Base-by-base conservation (phyloP, 1,140 invertebrate genomes). In the Heliconius hermathena region DNA sequence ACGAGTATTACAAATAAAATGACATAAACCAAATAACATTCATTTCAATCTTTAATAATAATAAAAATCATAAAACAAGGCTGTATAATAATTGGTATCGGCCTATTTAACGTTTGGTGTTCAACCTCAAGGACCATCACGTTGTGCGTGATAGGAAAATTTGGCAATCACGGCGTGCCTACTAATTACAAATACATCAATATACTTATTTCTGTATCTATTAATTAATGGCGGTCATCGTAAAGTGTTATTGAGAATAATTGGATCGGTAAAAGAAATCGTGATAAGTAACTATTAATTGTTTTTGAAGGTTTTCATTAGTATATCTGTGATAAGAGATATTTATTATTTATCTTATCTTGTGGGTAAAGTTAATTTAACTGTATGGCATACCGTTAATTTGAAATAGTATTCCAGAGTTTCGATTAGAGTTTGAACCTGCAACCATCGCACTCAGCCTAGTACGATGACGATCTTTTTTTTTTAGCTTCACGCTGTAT, bases 91-190 rank as follows among this genome's bases (percentile, higher is more conserved):
- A 90, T 88, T 83, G 84, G 79, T 71, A 77, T 82, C 66, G 9
- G 73, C 78, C 80, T 60, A 84, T 38, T 78, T 83, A 81, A 66
- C 60, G 22, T 83, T 74, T 78, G 79, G 77, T 77, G 80, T 75
- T 71, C 84, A 13, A 16, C 13, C 4, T 1, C 41, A 87, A 87
- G 81, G 87, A 86, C 80, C 78, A 84, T 89, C 87, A 89, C 86
- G 89, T 82, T 82, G 76, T 84, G 84, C 89, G 87, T 91, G 88
- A 82, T 83, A 82, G 77, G 85, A 52, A 70, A 70, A 70, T 72
- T 76, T 73, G 49, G 49, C 52, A 73, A 73, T 73, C 83, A 46
- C 66, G 33, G 33, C 60, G 0, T 29, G 4, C 9, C 54, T 60
- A 3, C 54, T 60, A 26, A 60, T 29, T 29, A 66, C 60, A 66